phyloP scores from a whole-genome alignment of 1,140 invertebrate species.

The Frieseomelitta varia region DNA sequence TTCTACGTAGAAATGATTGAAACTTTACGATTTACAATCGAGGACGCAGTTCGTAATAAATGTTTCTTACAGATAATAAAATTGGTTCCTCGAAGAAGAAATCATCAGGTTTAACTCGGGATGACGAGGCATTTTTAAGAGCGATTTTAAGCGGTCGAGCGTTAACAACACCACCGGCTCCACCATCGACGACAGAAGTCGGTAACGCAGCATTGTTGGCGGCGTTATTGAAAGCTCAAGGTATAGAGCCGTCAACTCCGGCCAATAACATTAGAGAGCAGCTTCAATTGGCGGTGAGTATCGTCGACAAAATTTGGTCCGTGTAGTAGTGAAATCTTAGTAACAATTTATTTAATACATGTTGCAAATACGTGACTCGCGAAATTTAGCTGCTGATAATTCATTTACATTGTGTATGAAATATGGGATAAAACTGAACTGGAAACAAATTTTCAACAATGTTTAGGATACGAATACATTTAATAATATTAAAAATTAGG shows the following conservation, averaged over 20 bases:
- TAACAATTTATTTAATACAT: not conserved
- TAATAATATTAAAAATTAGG: no score
- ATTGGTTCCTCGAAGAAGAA: conserved; percentile 6
- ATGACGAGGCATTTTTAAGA: conserved; percentile 75
- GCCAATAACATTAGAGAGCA: conserved; percentile 81
- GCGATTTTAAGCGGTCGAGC: conserved; percentile 68
- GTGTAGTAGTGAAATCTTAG: not conserved
- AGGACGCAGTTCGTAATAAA: not conserved
- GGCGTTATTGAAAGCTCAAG: conserved; percentile 85
- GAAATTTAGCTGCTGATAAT: not conserved
- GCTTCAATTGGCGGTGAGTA: conserved; percentile 84
- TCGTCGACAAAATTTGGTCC: not conserved
- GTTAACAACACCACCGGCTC: conserved; percentile 21
- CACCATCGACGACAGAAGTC: conserved; percentile 34
- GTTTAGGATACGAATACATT: no score
- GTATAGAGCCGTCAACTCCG: conserved; percentile 86
- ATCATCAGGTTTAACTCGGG: conserved; percentile 18
- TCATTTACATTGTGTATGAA: no score
- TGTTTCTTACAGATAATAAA: conserved; percentile 20
- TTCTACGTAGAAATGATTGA: not conserved
- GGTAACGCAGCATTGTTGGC: conserved; percentile 86
- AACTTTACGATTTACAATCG: not conserved
- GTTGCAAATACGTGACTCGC: not conserved
- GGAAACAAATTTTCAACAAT: no score
- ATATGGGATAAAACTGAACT: no score